Evolutionary conservation across 2,797 vertebrate species (phyloP), one percentile per base, ranked within the genome.

Genomic region (Galago senegalensis): DNA sequence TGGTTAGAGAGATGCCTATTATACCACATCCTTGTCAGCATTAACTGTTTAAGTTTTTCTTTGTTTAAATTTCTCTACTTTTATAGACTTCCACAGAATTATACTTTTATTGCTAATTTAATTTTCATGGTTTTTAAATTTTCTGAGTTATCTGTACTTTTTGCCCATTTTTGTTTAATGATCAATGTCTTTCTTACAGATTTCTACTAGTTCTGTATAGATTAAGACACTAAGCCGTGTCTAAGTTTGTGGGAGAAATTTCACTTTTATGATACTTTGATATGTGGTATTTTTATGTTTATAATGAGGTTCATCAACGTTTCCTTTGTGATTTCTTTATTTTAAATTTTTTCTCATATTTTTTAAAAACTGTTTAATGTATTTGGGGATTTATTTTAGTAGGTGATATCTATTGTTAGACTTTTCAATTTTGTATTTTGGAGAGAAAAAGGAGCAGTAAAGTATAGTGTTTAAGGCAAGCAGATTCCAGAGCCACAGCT

Each of bases 121-220:
- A 20, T 65, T 95, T 91, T n/a, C 7, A 11, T 53, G 60, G 75
- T 85, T 88, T 25, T 81, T 91, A 58, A 95, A n/a, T 76, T 92
- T 69, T 79, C 27, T 86, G 29, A 83, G 34, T 63, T 87, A 46
- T 86, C 93, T 93, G 7, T 27, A 70, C 79, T n/a, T 40, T 82
- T 81, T 65, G 27, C 76, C 43, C 34, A 69, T 92, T 83, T 73
- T 89, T 73, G 73, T 56, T 76, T 25, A 56, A 11, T 69, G 70
- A 21, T 65, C 61, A 69, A 29, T 86, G 25, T 84, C 14, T 89
- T 43, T 87, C 83, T 75, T 65, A 56, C 6, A 87, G 46, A 69
- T 82, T 79, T 69, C 80, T 92, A 0, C 73, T 17, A 31, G 7
- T 7, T 95, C n/a, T 80, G 18, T 40, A 0, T 10, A 49, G 49